Percentiles rank a stretch among this genome's conserved stretches.
Conservation (phyloP, 2,113 vertebrate genomes). For the Diadophis punctatus region DNA sequence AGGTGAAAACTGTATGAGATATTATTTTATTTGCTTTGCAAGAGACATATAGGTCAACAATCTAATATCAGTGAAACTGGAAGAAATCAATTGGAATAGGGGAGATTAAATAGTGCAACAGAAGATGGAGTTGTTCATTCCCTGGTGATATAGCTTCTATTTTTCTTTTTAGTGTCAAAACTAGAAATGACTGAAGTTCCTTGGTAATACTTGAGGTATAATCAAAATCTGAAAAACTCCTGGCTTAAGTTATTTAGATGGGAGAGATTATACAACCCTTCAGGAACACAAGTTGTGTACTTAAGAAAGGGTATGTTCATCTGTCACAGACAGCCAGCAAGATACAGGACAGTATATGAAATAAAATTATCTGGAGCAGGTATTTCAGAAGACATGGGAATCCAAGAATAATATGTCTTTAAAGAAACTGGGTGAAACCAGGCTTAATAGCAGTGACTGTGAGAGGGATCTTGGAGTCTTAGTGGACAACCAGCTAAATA, state of each 20-base stretch:
- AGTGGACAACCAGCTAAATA: too few species aligned
- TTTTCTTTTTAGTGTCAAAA: neutral
- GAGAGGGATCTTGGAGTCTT: too few species aligned
- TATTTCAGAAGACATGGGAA: neutral
- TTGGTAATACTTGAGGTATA: neutral
- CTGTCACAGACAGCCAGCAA: neutral
- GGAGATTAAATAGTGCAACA: neutral
- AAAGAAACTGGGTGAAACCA: neutral
- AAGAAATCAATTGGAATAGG: neutral
- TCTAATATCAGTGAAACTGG: neutral
- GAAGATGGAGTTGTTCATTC: neutral
- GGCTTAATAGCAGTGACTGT: too few species aligned
- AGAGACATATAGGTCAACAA: neutral
- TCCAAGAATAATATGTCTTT: neutral
- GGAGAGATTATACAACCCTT: neutral
- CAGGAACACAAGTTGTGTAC: neutral
- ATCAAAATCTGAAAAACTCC: neutral
- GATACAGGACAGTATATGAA: neutral
- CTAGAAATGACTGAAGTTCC: neutral
- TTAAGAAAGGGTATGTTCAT: neutral
- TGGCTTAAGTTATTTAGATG: neutral
- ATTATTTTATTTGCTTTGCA: neutral
- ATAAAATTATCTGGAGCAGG: neutral
- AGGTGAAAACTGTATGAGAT: neutral
- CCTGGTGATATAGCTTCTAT: neutral